Percentiles rank a stretch among this genome's conserved stretches.
Evolutionary conservation across 1,140 invertebrate genomes (phyloP).

Genomic region (Stenopsyche tienmushanensis): DNA sequence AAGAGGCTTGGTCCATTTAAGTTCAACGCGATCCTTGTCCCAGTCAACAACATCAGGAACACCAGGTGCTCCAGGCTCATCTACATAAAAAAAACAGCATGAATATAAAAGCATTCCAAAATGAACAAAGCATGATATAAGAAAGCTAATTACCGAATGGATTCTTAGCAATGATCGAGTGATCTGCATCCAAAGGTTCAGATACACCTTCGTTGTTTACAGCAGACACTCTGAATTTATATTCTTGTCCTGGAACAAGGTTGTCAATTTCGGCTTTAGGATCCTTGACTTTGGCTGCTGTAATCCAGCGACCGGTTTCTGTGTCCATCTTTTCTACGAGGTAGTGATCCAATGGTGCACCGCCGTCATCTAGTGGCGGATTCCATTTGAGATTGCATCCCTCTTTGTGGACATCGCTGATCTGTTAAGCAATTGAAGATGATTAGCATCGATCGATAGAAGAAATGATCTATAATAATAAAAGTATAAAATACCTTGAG

Average conservation of each 20-base stretch:
- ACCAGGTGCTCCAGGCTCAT: slow-evolving; percentile 88
- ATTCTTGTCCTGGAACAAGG: slow-evolving; percentile 88
- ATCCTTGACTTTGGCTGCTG: slow-evolving; percentile 71
- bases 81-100: slow-evolving; percentile 51
- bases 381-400: slow-evolving; percentile 94
- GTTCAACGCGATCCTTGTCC: slow-evolving; percentile 92
- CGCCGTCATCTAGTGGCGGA: slow-evolving; percentile 88
- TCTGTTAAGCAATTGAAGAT: slow-evolving; percentile 41
- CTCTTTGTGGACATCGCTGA: slow-evolving; percentile 88
- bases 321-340: slow-evolving; percentile 89
- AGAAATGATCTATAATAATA: background rate
- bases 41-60: slow-evolving; percentile 88
- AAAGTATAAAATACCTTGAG: slow-evolving; percentile 64
- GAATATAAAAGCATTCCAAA: slow-evolving; percentile 6
- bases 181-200: slow-evolving; percentile 85
- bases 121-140: background rate
- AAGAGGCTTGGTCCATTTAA: slow-evolving; percentile 86
- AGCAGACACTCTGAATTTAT: slow-evolving; percentile 94
- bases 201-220: slow-evolving; percentile 95
- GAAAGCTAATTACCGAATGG: slow-evolving; percentile 77
- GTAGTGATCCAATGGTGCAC: slow-evolving; percentile 88
- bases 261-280: slow-evolving; percentile 83
- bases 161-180: slow-evolving; percentile 94
- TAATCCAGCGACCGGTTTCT: slow-evolving; percentile 82
- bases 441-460: background rate